Base-by-base conservation (phyloP, 2,797 vertebrate genomes). In the Bovichtus diacanthus region DNA sequence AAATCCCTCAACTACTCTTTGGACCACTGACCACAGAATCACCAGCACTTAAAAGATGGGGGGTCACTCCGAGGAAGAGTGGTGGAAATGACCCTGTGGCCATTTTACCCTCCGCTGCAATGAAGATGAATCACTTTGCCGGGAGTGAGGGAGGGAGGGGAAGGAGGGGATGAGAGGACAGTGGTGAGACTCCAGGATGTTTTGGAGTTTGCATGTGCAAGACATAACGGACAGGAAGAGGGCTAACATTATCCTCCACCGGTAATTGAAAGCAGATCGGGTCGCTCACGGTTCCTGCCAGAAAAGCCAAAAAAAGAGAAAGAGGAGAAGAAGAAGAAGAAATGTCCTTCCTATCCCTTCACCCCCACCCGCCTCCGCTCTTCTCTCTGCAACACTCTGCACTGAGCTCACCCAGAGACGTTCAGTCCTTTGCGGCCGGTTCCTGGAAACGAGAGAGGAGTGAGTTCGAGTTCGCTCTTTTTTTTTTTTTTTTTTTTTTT, bases 221-320 rank as follows among this genome's bases (percentile, higher is more conserved):
- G 90, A 94, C 93, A 91, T 93, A 92, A 95, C 86, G 90, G 90
- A 93, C 93, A 94, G 94, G 94, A 95, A 95, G 93, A 93, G 82
- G 89, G 81, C 92, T 93, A 87, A 91, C 93, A 94, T 94, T 93
- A 93, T 93, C 92, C 91, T 94, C 88, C 89, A 82, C 86, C 88
- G 90, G 90, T 95, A 94, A 95, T 95, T 95, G 91, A 90, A 95
- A 94, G 88, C 95, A 95, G 94, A 93, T 92, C 82, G 82, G 87
- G 83, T 84, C 87, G 87, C 86, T 84, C 74, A 84, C 78, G 76
- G 90, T 90, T 92, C 86, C 88, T 90, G 90, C 90, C 90, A 94
- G 88, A 78, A 76, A 78, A 75, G 64, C 78, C 76, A 86, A 78
- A 53, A 38, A 78, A 49, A 51, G 9, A 78, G 15, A 80, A 29